Evolutionary conservation across 2,888 invertebrate genomes (phyloP).

Genomic region (Gastrophysa polygoni): DNA sequence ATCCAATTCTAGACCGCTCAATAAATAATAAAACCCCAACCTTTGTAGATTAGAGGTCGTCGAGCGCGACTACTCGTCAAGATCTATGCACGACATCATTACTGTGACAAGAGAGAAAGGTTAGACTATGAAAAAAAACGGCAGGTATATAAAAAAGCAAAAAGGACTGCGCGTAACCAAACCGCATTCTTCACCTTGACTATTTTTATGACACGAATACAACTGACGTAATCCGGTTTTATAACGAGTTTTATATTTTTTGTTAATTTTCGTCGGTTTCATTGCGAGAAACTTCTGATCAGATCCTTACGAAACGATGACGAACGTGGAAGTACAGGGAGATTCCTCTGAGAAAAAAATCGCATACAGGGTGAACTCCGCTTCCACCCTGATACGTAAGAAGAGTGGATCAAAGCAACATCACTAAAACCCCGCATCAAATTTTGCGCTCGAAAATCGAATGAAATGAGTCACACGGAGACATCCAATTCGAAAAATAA

Average conservation of each 20-base stretch:
- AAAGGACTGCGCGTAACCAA: conserved; percentile 22
- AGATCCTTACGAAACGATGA: background rate
- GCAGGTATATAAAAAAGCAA: conserved; percentile 14
- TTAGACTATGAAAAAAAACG: conserved; percentile 18
- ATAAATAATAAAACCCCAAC: too few relatives aligned
- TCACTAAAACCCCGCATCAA: too few relatives aligned
- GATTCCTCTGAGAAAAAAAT: too few relatives aligned
- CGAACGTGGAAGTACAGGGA: too few relatives aligned
- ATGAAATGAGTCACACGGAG: too few relatives aligned
- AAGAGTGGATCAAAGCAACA: too few relatives aligned
- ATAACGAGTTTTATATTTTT: background rate
- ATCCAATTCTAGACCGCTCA: too few relatives aligned
- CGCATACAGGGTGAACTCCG: too few relatives aligned
- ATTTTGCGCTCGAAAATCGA: too few relatives aligned
- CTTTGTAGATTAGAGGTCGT: background rate
- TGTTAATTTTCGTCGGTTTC: background rate
- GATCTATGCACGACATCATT: background rate
- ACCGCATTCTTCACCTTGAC: conserved; percentile 34
- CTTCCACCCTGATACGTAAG: too few relatives aligned
- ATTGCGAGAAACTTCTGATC: background rate
- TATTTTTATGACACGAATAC: conserved; percentile 27
- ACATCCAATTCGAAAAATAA: too few relatives aligned
- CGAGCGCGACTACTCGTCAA: background rate
- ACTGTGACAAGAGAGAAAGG: conserved; percentile 5
- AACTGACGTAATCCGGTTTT: conserved; percentile 12